Evolutionary conservation across 2,888 invertebrate species (phyloP).

Genomic region (Meghimatium bilineatum): DNA sequence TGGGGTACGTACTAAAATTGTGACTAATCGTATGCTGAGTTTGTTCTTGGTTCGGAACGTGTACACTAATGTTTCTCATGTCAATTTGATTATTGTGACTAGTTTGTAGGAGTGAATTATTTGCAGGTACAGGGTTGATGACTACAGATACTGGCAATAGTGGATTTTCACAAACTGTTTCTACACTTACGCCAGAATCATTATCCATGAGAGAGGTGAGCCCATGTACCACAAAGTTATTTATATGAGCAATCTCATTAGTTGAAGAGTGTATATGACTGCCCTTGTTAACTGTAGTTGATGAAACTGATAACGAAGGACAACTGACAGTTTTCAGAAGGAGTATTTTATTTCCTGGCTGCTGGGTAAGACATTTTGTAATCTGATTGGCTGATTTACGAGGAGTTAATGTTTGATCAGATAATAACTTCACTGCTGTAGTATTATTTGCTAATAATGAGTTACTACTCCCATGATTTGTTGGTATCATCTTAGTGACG

Average conservation of each 20-base stretch:
- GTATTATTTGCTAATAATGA: background rate
- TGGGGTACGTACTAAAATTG: background rate
- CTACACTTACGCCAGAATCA: background rate
- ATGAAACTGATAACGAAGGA: background rate
- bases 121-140: background rate
- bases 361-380: background rate
- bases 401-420: background rate
- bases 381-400: background rate
- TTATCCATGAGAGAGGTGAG: background rate
- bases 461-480: background rate
- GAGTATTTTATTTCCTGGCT: conserved; percentile 13
- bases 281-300: background rate
- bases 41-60: background rate
- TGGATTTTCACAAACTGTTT: background rate
- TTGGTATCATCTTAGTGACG: background rate
- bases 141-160: background rate
- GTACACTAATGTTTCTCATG: background rate
- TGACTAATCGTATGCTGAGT: background rate
- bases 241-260: background rate
- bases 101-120: background rate
- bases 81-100: background rate
- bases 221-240: background rate
- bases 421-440: background rate
- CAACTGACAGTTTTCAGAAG: background rate
- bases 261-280: background rate